Conservation (phyloP, 2,113 vertebrate species). For the Daubentonia madagascariensis region DNA sequence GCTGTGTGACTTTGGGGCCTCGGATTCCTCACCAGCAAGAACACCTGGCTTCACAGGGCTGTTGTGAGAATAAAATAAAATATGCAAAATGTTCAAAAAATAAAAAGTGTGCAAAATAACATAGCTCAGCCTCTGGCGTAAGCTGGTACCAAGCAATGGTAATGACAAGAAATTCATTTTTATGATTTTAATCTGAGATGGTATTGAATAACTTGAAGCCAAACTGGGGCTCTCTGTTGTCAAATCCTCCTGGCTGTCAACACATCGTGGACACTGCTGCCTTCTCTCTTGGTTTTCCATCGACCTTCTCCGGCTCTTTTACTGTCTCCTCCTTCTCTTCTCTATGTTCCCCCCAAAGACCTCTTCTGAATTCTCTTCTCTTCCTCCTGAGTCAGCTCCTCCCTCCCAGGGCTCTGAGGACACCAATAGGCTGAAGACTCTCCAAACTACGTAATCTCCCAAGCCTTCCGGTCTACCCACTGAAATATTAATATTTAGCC, state of each 20-base stretch:
- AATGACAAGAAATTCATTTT: not conserved
- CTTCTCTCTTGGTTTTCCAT: not conserved
- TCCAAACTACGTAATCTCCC: not conserved
- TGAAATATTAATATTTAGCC: not conserved
- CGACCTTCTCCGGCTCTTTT: not conserved
- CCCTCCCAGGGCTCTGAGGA: not conserved
- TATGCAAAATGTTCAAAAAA: not conserved
- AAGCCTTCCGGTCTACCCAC: not conserved
- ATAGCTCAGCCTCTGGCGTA: not conserved
- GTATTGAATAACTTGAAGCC: not conserved
- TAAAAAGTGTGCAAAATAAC: not conserved
- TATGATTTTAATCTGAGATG: not conserved
- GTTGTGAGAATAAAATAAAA: not conserved
- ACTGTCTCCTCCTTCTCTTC: not conserved
- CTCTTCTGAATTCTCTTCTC: not conserved
- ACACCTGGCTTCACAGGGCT: not conserved
- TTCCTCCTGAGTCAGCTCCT: not conserved
- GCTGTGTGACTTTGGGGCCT: not conserved
- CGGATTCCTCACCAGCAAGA: not conserved
- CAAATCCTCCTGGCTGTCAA: not conserved
- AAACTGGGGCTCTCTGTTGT: not conserved
- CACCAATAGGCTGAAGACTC: not conserved
- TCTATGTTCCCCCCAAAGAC: not conserved
- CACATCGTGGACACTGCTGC: accelerated
- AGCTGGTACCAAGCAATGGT: not conserved